Percentiles rank a stretch among this genome's conserved stretches.
phyloP scores from a whole-genome alignment of 2,113 vertebrate species.

The Podilymbus podiceps region DNA sequence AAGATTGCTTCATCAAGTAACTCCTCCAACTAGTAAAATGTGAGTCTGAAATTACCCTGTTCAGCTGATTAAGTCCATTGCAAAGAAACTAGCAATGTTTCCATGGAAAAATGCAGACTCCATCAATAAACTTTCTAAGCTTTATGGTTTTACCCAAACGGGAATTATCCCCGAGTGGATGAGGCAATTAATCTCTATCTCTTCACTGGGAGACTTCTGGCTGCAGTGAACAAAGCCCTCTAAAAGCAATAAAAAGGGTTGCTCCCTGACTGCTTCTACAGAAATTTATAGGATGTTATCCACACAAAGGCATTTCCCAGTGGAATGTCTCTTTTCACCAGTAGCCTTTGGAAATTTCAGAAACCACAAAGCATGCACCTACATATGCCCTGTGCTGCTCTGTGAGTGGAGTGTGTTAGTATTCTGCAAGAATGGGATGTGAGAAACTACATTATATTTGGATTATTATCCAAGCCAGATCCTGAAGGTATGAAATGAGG shows the following conservation, averaged over 20 bases:
- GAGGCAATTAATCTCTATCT: constrained; percentile 9
- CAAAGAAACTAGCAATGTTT: background rate
- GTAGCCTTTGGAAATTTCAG: background rate
- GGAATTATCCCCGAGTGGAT: background rate
- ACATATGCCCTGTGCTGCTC: background rate
- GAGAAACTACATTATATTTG: background rate
- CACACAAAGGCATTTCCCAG: background rate
- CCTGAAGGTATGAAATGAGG: constrained; percentile 20
- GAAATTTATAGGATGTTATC: constrained; percentile 9
- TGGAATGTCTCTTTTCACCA: background rate
- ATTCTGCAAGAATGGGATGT: background rate
- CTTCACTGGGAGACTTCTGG: background rate
- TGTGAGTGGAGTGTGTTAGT: background rate
- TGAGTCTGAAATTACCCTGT: background rate
- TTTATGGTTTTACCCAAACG: background rate
- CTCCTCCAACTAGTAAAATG: background rate
- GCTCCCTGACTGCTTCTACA: background rate
- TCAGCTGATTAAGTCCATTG: background rate
- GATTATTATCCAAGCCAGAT: background rate
- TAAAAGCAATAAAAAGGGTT: constrained; percentile 19
- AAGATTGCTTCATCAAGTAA: background rate
- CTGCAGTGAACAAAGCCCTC: background rate
- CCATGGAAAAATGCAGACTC: background rate
- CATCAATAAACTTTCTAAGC: background rate
- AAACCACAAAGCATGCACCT: background rate